Percentiles rank a stretch among this genome's conserved stretches.
Evolutionary conservation across 2,888 invertebrate genomes (phyloP).

Genomic region (Selenia dentaria): DNA sequence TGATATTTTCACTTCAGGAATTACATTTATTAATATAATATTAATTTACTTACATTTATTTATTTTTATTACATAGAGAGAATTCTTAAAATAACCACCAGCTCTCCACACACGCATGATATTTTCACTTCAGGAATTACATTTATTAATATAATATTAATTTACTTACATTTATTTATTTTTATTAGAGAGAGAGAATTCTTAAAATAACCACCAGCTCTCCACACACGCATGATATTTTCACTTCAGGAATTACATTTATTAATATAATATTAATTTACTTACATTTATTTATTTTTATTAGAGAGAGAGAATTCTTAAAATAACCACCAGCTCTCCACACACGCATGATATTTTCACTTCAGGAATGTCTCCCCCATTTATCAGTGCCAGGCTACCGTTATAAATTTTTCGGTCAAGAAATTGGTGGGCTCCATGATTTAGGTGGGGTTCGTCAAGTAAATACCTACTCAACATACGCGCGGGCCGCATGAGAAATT

Average conservation of each 20-base stretch:
- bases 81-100: too few species aligned
- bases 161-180: too few species aligned
- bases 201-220: too few species aligned
- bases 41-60: too few species aligned
- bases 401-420: conserved; percentile 83
- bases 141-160: too few species aligned
- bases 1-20: conserved; percentile 36
- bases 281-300: too few species aligned
- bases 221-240: conserved; percentile 30
- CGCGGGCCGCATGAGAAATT: conserved; percentile 56
- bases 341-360: conserved; percentile 31
- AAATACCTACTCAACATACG: conserved; percentile 65
- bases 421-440: conserved; percentile 73
- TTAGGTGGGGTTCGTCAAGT: conserved; percentile 62
- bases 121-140: conserved; percentile 36
- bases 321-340: conserved; percentile 16
- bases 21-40: too few species aligned
- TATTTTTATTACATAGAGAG: too few species aligned
- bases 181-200: too few species aligned
- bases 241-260: conserved; percentile 42
- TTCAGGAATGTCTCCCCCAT: conserved; percentile 52
- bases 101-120: conserved; percentile 29
- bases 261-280: too few species aligned
- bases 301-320: too few species aligned
- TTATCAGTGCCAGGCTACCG: conserved; percentile 60